Conservation (phyloP, 2,888 invertebrate species). For the Capitulum mitella region DNA sequence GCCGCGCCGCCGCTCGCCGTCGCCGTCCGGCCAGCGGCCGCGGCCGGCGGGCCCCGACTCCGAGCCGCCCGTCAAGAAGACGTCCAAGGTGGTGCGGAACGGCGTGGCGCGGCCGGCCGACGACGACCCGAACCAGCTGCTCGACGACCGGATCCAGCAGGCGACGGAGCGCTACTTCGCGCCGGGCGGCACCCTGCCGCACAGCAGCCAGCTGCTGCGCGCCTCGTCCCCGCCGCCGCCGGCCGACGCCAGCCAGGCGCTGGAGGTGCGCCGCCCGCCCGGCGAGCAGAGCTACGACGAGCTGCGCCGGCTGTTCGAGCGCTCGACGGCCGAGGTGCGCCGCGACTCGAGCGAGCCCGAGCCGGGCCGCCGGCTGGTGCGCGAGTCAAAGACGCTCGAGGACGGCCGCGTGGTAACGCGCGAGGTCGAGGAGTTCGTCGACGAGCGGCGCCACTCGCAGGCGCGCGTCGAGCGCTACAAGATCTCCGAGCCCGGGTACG, state of each 20-base stretch:
- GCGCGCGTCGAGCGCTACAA: constrained; percentile 17
- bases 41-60: neutral
- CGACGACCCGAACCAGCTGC: neutral
- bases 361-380: neutral
- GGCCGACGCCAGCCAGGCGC: neutral
- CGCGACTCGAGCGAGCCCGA: constrained; percentile 10
- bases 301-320: constrained; percentile 12
- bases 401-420: constrained; percentile 16
- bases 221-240: neutral
- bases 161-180: constrained; percentile 2
- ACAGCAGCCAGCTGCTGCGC: neutral
- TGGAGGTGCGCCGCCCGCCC: neutral
- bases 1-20: neutral
- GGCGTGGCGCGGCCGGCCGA: neutral
- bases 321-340: neutral
- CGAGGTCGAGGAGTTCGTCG: constrained; percentile 8
- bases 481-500: constrained; percentile 13
- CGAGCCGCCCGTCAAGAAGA: neutral
- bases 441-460: neutral
- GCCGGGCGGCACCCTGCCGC: neutral
- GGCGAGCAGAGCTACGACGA: neutral
- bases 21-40: neutral
- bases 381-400: neutral
- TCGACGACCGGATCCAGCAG: neutral
- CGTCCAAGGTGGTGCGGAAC: neutral